Evolutionary conservation across 2,888 invertebrate genomes (phyloP).

Genomic region (Anorthoa munda): DNA sequence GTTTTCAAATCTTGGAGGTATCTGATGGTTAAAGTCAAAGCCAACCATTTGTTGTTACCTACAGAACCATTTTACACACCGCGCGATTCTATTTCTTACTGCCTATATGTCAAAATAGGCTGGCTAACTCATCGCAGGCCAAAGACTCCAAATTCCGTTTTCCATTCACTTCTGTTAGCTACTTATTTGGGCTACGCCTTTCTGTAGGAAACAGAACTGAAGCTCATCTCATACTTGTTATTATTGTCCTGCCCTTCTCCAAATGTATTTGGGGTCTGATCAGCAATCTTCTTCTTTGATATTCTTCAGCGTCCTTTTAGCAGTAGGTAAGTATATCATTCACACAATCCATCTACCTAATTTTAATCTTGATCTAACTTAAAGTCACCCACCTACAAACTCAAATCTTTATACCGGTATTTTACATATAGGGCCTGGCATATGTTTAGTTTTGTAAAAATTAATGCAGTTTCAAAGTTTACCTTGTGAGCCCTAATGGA

Average conservation of each 20-base stretch:
- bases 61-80: not conserved
- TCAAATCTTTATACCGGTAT: too few relatives aligned
- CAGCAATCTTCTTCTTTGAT: too few relatives aligned
- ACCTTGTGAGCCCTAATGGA: slow-evolving; percentile 98
- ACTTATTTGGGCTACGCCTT: too few relatives aligned
- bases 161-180: not conserved
- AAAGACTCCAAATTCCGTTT: not conserved
- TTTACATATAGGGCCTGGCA: too few relatives aligned
- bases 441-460: too few relatives aligned
- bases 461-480: not conserved
- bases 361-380: not conserved
- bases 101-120: not conserved
- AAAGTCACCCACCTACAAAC: not conserved
- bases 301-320: not conserved
- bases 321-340: not conserved
- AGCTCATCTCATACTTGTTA: not conserved
- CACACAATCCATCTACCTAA: not conserved
- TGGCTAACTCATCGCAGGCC: not conserved
- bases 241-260: not conserved
- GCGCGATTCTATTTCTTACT: not conserved
- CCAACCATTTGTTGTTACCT: slow-evolving; percentile 1
- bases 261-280: not conserved
- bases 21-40: not conserved
- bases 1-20: slow-evolving; percentile 14
- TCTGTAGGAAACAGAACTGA: not conserved